Conservation (phyloP, 2,797 vertebrate species). For the Rachycentron canadum region DNA sequence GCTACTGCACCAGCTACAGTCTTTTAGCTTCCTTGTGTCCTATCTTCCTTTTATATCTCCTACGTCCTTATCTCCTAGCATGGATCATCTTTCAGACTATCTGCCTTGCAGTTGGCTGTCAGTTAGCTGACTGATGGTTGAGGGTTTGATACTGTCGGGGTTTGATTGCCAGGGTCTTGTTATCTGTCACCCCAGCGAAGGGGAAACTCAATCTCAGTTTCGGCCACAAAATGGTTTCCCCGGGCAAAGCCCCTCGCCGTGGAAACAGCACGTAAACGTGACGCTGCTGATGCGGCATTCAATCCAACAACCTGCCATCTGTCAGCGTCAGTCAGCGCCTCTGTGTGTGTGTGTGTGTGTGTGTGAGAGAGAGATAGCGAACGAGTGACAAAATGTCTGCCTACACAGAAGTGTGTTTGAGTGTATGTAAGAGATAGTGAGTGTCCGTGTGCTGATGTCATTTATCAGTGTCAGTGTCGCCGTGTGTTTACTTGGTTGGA, state of each 20-base stretch:
- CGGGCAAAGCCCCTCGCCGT: constrained; percentile 37
- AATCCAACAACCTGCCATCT: constrained; percentile 40
- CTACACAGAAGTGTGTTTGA: background rate
- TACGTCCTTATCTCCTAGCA: constrained; percentile 39
- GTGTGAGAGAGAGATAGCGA: constrained; percentile 2
- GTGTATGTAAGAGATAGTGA: background rate
- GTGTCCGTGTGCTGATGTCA: background rate
- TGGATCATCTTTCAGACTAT: constrained; percentile 13
- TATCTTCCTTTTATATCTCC: constrained; percentile 12
- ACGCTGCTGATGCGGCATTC: background rate
- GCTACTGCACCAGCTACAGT: background rate
- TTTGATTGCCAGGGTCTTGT: constrained; percentile 73
- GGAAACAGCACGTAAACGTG: constrained; percentile 24
- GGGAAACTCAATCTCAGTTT: constrained; percentile 71
- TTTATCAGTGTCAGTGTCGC: constrained; percentile 19
- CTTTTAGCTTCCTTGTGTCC: background rate
- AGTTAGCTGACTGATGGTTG: constrained; percentile 63
- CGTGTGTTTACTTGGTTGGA: background rate
- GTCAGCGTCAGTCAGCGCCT: constrained; percentile 32
- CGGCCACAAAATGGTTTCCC: constrained; percentile 52
- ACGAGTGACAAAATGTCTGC: background rate
- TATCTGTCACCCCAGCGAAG: constrained; percentile 64
- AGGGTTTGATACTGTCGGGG: constrained; percentile 52
- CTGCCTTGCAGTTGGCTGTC: constrained; percentile 38
- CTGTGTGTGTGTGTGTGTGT: constrained; percentile 8